Base-by-base conservation (phyloP, 2,888 invertebrate genomes). In the Branchellion lobata region DNA sequence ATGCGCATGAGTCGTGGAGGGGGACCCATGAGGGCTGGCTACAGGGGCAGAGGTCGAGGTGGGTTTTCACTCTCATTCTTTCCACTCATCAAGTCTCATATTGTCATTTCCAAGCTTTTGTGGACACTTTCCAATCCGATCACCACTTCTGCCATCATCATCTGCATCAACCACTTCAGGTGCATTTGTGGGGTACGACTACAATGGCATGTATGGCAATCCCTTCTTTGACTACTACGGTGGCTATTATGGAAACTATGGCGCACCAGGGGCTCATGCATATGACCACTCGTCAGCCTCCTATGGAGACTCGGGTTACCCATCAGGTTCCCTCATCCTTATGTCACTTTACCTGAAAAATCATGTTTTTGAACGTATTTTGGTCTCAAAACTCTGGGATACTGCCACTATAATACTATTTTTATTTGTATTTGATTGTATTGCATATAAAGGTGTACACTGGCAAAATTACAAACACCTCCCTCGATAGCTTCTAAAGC, bases 241-340 rank as follows among this genome's bases (percentile, higher is more conserved):
- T 84, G 92, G 92, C 88, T 92, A 92, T 83, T 53, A 51, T 57
- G 33, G 76, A 21, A 65, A 68, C 24, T 33, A 57, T 24, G 68
- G 72, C 73, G 78, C 57, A 18, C 40, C 69, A 21, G 27, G 69
- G n/a, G 24, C 40, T 1, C 79, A 69, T 18, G 33, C 47, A 5
- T 80, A 80, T 69, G 77, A 77, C 36, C 77, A 77, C 40, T 61
- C 77, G 11, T 21, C 77, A n/a, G n/a, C 77, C 21, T 33, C 57
- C 53, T 82, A 82, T 51, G 82, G 82, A 75, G 79, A 80, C 85
- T 91, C 91, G 84, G 91, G 91, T 85, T 91, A 89, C 84, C 90
- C 61, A 5, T n/a, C 61, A 57, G 61, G 61, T 74, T 1, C 34
- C 24, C 0, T 14, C 72, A 72, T n/a, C n/a, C n/a, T n/a, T n/a